A percentile compares a stretch with the other conserved stretches of the same genome.
These are phyloP conservation scores for Ardeotis arabs DNA, from an alignment of 2,113 vertebrate species.

Conservation along the genomic window DNA sequence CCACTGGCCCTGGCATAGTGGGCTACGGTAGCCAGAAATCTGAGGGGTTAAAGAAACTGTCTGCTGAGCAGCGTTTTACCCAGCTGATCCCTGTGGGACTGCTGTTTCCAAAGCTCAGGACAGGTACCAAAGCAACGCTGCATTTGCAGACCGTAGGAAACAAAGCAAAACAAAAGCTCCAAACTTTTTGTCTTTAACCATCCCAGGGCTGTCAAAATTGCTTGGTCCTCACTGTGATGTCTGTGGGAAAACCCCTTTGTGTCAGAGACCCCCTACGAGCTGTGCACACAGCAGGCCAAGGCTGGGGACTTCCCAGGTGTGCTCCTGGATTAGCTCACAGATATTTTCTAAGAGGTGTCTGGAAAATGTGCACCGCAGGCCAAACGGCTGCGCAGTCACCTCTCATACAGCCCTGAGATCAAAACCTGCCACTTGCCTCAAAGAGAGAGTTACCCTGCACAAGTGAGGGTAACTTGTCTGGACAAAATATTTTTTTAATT, in stretches of 20 bases:
- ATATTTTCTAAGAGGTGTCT: not conserved
- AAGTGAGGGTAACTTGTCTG: not conserved
- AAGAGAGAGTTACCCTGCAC: not conserved
- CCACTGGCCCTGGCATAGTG: not conserved
- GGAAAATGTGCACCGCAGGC: not conserved
- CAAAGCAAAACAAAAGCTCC: not conserved
- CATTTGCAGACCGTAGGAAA: not conserved
- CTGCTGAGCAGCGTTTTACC: not conserved
- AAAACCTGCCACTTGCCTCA: not conserved
- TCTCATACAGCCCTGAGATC: not conserved
- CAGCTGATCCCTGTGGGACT: not conserved
- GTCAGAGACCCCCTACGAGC: accelerated
- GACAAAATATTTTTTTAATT: not conserved
- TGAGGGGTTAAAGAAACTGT: not conserved
- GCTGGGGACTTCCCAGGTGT: not conserved
- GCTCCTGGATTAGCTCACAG: not conserved
- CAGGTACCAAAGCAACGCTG: not conserved
- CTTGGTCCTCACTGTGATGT: not conserved
- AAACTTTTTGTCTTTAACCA: not conserved
- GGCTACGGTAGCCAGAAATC: not conserved
- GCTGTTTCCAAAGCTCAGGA: not conserved
- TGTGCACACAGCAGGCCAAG: not conserved
- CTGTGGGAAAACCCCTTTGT: not conserved
- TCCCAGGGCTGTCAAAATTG: not conserved
- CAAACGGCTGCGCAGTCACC: not conserved